Evolutionary conservation across 2,888 invertebrate species (phyloP), one percentile per base, ranked within the genome.

Genomic region (Ichneumoninae sp.): DNA sequence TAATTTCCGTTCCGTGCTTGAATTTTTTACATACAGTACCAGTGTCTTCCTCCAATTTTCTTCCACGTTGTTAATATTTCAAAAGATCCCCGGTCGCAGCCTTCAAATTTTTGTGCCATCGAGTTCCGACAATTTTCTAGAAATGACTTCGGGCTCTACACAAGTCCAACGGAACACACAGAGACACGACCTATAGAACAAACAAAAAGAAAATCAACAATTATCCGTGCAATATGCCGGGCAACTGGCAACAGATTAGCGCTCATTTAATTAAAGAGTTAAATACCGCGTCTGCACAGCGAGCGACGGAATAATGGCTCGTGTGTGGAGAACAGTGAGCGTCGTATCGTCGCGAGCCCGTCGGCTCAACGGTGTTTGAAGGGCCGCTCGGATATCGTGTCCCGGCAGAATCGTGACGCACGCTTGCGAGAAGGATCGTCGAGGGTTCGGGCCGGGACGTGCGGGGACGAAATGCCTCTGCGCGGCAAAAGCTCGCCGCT

Each of bases 171-270:
- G 6, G 7, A 54, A 22, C 8, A 22, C 22, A n/a, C 19, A 6
- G 52, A 19, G 52, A 19, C n/a, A 19, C 16, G 26, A 57, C 6
- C 16, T 52, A 0, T n/a, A 19, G 19, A 26, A 26, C 26, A 26
- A 63, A 36, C 33, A 66, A 50, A 71, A 65, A 50, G 30, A 60
- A 50, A 50, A 50, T 52, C n/a, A 19, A 10, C 40, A 10, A 40
- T 40, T 40, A 40, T 40, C 91, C 91, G 92, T 92, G 92, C 92
- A 91, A 74, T 80, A 76, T 85, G 40, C 40, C 76, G 79, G 76
- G 85, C 79, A 83, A 85, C 83, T 76, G 79, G 63, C 79, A 54
- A 52, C 26, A 75, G 80, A 63, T 63, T 60, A 60, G 60, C 60
- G 13, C 22, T 30, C 13, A 60, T 22, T 60, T 60, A 26, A 60